Base-by-base conservation (phyloP, 2,113 vertebrate genomes). In the Dromas ardeola region DNA sequence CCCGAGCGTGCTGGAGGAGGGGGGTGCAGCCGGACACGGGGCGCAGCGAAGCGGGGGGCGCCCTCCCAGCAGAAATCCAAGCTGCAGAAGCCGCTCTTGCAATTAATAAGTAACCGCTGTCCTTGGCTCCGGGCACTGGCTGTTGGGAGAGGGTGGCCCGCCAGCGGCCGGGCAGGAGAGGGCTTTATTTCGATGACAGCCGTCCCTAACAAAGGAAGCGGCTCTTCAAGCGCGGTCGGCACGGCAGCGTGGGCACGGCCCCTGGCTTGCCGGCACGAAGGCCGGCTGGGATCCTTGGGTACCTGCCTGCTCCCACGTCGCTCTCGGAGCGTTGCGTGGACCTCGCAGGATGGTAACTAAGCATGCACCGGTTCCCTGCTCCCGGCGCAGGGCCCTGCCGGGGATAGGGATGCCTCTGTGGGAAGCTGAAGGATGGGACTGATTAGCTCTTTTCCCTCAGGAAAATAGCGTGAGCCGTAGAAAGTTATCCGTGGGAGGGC, bases 61-160 rank as follows among this genome's bases (percentile, higher is more conserved):
- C 36, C 55, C 52, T 55, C 50, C 55, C 11, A 3, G 58, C 8
- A 76, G 73, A 79, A 92, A 95, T 66, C 59, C 88, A 87, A 90
- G 77, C 90, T 87, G 76, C 90, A 81, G 85, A 93, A 90, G 56
- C 82, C 2, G 1, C 90, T 19, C n/a, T 70, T 70, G 70, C 76
- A 72, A 86, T 96, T 93, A 96, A 95, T 93, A 52, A 95, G 81
- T 90, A 96, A 96, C 86, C 2, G 5, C 72, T 81, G 86, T 30
- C 61, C 85, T 94, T 55, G 50, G 81, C 80, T 62, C 10, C 0
- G 4, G 55, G 72, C 76, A 14, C 40, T 26, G 78, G 40, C 45
- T 49, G 15, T 17, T 38, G 62, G 52, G 66, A 82, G n/a, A 40
- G 0, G 1, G 56, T 63, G 86, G 79, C 34, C 18, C 1, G 4